These are phyloP conservation scores for Perodicticus potto DNA, from an alignment of 2,797 vertebrate genomes.

Conservation along the genomic window DNA sequence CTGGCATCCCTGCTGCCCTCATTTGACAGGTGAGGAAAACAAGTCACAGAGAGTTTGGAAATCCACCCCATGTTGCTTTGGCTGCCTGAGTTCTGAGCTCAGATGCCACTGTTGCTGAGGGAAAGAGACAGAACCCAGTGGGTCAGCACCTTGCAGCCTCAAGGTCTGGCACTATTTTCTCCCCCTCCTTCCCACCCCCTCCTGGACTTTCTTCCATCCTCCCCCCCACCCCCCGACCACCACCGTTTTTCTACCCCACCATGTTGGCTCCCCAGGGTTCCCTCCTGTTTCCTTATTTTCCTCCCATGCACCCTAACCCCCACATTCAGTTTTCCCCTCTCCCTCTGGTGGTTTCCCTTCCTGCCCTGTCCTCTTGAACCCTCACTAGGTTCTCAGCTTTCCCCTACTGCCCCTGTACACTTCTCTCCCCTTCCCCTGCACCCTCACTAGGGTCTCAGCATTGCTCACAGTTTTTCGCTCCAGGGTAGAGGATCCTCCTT, in stretches of 20 bases:
- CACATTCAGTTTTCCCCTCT: not conserved
- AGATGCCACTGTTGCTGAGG: not conserved
- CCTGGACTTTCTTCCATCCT: no score
- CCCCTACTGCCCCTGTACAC: no score
- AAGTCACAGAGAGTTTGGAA: not conserved
- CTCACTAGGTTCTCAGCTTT: not conserved
- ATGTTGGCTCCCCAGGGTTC: no score
- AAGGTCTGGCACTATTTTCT: not conserved
- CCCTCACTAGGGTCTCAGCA: not conserved
- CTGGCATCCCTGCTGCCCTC: not conserved
- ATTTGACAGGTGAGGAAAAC: not conserved
- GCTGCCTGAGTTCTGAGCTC: not conserved
- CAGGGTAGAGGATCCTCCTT: not conserved
- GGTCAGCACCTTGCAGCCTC: not conserved
- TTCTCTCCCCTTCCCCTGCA: no score
- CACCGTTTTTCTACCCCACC: no score
- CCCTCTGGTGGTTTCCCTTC: not conserved
- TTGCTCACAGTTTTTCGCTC: no score
- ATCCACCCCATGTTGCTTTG: not conserved
- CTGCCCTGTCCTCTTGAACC: not conserved
- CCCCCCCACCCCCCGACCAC: no score
- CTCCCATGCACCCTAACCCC: fast-evolving
- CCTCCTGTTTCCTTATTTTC: fast-evolving
- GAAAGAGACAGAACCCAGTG: no score
- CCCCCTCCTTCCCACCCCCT: no score